A percentile compares a stretch with the other conserved stretches of the same genome.
phyloP scores from a whole-genome alignment of 2,888 invertebrate species.

The Leptarthrus brevirostris region DNA sequence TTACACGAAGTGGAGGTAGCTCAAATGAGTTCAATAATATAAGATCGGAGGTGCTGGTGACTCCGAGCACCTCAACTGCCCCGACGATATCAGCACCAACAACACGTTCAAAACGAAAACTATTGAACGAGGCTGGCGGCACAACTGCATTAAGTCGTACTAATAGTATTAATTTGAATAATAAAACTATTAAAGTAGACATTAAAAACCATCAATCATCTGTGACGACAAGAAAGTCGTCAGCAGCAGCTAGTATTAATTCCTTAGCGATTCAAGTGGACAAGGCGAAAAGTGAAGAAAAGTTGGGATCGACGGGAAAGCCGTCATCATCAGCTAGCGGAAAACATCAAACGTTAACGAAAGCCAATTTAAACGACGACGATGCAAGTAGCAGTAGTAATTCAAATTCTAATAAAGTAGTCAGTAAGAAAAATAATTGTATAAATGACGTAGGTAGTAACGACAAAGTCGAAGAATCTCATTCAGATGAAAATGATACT shows the following conservation, averaged over 20 bases:
- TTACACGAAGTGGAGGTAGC: slow-evolving; percentile 49
- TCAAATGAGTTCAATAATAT: slow-evolving; percentile 33
- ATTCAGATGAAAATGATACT: slow-evolving; percentile 18
- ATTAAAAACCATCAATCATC: slow-evolving; percentile 52
- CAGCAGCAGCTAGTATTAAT: slow-evolving; percentile 46
- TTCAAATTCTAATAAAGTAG: slow-evolving; percentile 39
- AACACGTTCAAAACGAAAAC: slow-evolving; percentile 52
- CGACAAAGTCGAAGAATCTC: slow-evolving; percentile 45
- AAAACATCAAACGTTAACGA: slow-evolving; percentile 19
- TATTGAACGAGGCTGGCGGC: slow-evolving; percentile 47
- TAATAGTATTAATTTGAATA: slow-evolving; percentile 53
- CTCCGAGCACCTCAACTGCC: slow-evolving; percentile 52
- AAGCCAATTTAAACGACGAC: slow-evolving; percentile 3
- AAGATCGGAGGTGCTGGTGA: slow-evolving; percentile 23
- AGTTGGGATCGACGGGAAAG: background rate
- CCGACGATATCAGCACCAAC: slow-evolving; percentile 55
- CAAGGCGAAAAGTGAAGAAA: slow-evolving; percentile 12
- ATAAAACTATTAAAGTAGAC: slow-evolving; percentile 51
- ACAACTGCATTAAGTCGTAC: slow-evolving; percentile 50
- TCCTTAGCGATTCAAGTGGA: slow-evolving; percentile 12
- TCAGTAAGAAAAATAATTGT: slow-evolving; percentile 39
- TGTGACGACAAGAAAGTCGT: slow-evolving; percentile 47
- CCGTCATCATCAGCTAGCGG: background rate
- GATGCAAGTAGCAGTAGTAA: slow-evolving; percentile 41
- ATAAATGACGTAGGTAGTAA: slow-evolving; percentile 24